phyloP scores from a whole-genome alignment of 2,113 vertebrate genomes.

The Galbula dea region DNA sequence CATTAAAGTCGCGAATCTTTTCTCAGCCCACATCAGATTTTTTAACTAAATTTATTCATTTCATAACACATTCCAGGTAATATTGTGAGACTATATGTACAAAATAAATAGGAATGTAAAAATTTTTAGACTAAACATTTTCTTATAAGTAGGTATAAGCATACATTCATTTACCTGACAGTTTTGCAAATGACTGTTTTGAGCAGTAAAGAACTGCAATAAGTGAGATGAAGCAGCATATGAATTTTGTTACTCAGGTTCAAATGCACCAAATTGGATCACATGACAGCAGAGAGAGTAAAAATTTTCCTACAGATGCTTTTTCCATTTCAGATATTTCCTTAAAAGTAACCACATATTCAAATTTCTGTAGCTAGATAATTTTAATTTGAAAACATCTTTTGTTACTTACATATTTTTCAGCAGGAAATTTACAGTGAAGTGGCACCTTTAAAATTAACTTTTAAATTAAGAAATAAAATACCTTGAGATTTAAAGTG shows the following conservation, averaged over 20 bases:
- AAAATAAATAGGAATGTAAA: not conserved
- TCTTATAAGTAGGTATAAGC: not conserved
- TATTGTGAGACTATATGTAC: not conserved
- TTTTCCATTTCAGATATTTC: not conserved
- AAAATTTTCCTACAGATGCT: not conserved
- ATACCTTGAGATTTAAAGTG: not conserved
- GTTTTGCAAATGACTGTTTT: not conserved
- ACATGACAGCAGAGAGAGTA: not conserved
- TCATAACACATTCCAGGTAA: not conserved
- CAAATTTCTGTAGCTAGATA: not conserved
- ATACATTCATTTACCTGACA: not conserved
- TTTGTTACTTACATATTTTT: not conserved
- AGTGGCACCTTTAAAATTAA: not conserved
- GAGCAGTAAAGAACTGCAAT: not conserved
- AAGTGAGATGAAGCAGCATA: not conserved
- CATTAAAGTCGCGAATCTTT: constrained; percentile 11
- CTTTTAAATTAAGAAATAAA: not conserved
- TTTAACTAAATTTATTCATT: not conserved
- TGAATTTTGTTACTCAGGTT: not conserved
- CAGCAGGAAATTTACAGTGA: not conserved
- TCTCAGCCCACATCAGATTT: constrained; percentile 11
- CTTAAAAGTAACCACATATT: not conserved
- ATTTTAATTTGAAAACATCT: not conserved
- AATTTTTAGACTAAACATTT: not conserved
- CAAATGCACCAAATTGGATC: not conserved